Percentiles rank a stretch among this genome's conserved stretches.
Conservation (phyloP, 2,797 vertebrate genomes). For the Pangasius krempfi region DNA sequence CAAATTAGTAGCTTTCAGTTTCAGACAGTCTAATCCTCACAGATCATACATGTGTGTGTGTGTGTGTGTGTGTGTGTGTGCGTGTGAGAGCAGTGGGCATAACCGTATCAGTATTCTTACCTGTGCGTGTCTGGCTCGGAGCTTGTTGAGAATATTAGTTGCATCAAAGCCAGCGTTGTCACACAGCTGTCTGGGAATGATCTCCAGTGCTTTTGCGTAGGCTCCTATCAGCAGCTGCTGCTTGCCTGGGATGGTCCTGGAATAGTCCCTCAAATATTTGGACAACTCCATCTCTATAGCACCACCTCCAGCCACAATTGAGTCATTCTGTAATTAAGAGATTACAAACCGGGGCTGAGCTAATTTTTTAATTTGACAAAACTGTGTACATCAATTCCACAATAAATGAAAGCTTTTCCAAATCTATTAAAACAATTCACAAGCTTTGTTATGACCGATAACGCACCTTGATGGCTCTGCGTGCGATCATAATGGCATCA, state of each 20-base stretch:
- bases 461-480: constrained; percentile 93
- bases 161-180: constrained; percentile 98
- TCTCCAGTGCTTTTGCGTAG: constrained; percentile 94
- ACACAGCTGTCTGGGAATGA: constrained; percentile 96
- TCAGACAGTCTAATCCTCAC: background rate
- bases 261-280: constrained; percentile 92
- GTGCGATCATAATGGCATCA: constrained; percentile 98
- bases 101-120: constrained; percentile 63
- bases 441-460: too few relatives aligned
- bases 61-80: background rate
- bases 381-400: background rate
- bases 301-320: constrained; percentile 90
- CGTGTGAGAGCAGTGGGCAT: background rate
- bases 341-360: background rate
- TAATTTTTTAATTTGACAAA: background rate
- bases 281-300: constrained; percentile 99
- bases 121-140: constrained; percentile 94
- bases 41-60: background rate
- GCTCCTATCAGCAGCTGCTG: constrained; percentile 96
- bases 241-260: constrained; percentile 95
- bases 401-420: background rate
- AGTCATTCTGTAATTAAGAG: constrained; percentile 85
- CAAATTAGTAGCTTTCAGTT: background rate
- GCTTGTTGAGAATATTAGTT: constrained; percentile 98
- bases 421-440: background rate